Base-by-base conservation (phyloP, 2,888 invertebrate species). In the Melieria omissa region DNA sequence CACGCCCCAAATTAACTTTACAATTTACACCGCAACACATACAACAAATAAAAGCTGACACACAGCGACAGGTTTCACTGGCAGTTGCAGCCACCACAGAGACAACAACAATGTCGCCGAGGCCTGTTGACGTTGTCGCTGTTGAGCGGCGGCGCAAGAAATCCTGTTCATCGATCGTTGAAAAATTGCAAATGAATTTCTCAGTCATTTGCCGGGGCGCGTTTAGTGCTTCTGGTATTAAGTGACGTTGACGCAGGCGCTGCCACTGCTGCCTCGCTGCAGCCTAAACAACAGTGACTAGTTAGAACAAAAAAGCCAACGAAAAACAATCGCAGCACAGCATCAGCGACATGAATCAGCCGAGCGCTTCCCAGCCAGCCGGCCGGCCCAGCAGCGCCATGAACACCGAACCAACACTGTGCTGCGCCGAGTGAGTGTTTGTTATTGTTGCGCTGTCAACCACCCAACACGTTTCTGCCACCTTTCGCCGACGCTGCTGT, bases 1-100 rank as follows among this genome's bases (percentile, higher is more conserved):
- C 74, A 82, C 84, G 83, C 83, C 84, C 82, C 80, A 79, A 80
- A 80, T 82, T 82, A 79, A 74, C 76, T 76, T 74, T 69, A 78
- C 76, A 80, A 78, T 81, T 79, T 77, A 75, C 71, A 71, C 47
- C 29, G 44, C 16, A 29, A 42, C 65, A 74, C 55, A 64, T 44
- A 65, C 29, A 57, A 52, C 65, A 73, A 67, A 64, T 75, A 71
- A 52, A 52, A 54, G 47, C 47, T 66, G 65, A 55, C 67, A 58
- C 57, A 55, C 55, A 54, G 64, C 67, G 63, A 67, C 67, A 57
- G 45, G 70, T 63, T 70, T 65, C 61, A 55, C 8, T 46, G 16
- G 60, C 45, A 55, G 65, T 41, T 47, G 52, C 46, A 67, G 42
- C 16, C 16, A 41, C 65, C 65, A 71, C 58, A 29, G 8, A 10